Base-by-base conservation (phyloP, 2,113 vertebrate genomes). In the Toxostoma redivivum region DNA sequence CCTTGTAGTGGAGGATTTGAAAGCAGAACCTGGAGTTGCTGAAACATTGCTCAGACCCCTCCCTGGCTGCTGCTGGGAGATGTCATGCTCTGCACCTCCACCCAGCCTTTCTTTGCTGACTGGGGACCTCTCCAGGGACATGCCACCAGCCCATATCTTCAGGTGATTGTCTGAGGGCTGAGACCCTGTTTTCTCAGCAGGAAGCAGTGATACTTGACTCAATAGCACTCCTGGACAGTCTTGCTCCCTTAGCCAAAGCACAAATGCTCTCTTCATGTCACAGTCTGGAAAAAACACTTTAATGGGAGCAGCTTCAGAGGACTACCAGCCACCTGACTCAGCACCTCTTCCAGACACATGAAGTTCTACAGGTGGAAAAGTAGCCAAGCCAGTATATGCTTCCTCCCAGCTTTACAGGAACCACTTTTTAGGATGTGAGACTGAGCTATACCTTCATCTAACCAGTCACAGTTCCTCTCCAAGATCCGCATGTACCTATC, bases 181-280 rank as follows among this genome's bases (percentile, higher is more conserved):
- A 51, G 25, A 51, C 3, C 42, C 15, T 2, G 0, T 56, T 35
- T 81, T 45, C n/a, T 22, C n/a, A 60, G 31, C 48, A 54, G n/a
- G 5, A 79, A 76, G 15, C n/a, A 37, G 20, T 0, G 0, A 58
- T n/a, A 27, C 33, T 54, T 4, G 1, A 42, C 54, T 37, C 1
- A 0, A 79, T 72, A 67, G 33, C 3, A 5, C 17, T 82, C 25
- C 53, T 6, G 1, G 25, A 2, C 1, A 0, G 15, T 28, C 35
- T 60, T 61, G 19, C 19, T 19, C 50, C 54, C 48, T 44, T 35
- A 44, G 31, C 18, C 51, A 66, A 83, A 80, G 54, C n/a, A 61
- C 31, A 60, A 44, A 60, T 0, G 0, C 11, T 42, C 18, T 84
- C 47, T 38, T 22, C 2, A 0, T 21, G 8, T 54, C 47, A 22